Conservation (phyloP, 2,797 vertebrate species). For the Labroides dimidiatus region DNA sequence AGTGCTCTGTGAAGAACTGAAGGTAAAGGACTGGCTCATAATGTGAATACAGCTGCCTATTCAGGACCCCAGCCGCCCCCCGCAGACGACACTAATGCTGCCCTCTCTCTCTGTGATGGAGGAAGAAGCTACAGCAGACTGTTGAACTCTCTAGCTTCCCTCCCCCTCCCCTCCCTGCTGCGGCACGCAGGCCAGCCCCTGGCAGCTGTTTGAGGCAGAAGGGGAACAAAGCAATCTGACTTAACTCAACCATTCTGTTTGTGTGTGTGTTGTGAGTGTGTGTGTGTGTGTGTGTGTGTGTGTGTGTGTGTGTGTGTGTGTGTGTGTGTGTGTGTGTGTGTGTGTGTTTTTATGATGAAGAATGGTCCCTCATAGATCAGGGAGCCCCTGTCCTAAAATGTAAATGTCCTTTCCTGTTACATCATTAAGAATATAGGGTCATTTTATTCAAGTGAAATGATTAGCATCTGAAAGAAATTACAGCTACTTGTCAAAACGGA, state of each 20-base stretch:
- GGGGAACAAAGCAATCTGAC: slow-evolving; percentile 64
- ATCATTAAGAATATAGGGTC: too few relatives aligned
- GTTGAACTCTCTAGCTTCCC: slow-evolving; percentile 52
- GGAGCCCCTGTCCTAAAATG: too few relatives aligned
- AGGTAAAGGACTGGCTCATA: slow-evolving; percentile 62
- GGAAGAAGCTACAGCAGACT: slow-evolving; percentile 56
- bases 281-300: slow-evolving; percentile 11
- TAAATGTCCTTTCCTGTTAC: too few relatives aligned
- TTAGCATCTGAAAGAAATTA: too few relatives aligned
- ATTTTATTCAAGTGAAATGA: too few relatives aligned
- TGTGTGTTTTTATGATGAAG: not conserved
- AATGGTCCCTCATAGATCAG: too few relatives aligned
- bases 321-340: slow-evolving; percentile 9
- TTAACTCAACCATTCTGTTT: slow-evolving; percentile 46
- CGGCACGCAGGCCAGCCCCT: slow-evolving; percentile 43
- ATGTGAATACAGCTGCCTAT: slow-evolving; percentile 81
- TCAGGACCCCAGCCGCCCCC: slow-evolving; percentile 43
- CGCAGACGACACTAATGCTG: slow-evolving; percentile 38
- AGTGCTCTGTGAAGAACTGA: slow-evolving; percentile 52
- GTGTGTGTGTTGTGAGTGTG: slow-evolving; percentile 2
- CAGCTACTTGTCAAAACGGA: too few relatives aligned
- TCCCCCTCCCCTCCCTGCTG: slow-evolving; percentile 41
- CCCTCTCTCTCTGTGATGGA: slow-evolving; percentile 56
- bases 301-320: not conserved
- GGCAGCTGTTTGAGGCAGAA: slow-evolving; percentile 79